Evolutionary conservation across 1,140 invertebrate genomes (phyloP), one percentile per base, ranked within the genome.

Genomic region (Ganaspis sp.): DNA sequence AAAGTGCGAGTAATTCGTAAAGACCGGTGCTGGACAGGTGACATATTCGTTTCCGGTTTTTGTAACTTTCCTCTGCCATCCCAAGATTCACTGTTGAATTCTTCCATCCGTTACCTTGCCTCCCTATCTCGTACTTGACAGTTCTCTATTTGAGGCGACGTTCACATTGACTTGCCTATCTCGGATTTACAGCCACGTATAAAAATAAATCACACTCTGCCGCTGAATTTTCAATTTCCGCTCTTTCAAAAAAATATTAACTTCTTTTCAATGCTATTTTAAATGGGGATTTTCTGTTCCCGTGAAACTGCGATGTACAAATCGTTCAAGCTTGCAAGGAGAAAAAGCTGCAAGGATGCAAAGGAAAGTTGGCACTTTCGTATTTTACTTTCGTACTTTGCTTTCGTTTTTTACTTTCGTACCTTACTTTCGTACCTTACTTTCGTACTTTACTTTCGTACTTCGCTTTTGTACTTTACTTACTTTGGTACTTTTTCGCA

Each of bases 1-100:
- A 23, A 58, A 58, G 19, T 58, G 19, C 17, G 53, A 58, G 58
- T 64, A 15, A 26, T 64, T 64, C 23, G 12, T 34, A 73, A 49
- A 72, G 21, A 8, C 26, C 23, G n/a, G 40, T 17, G 6, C 29
- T 9, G 40, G 40, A 34, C 29, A 45, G 54, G 54, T 73, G 79
- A 81, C 79, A 75, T 81, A 78, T 78, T 81, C 79, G 58, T 40
- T 23, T 80, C 76, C 79, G 76, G 23, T 75, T 75, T 76, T 73
- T 64, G 26, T n/a, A 64, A 64, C 58, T 69, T 74, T 70, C 72
- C 54, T 37, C 23, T 29, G 21, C 58, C 74, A 9, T 19, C n/a
- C 37, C 2, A 37, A 12, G 12, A n/a, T 26, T 42, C 69, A 4
- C 49, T 11, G 6, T 45, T 12, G 1, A 29, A 9, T 15, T 64